Evolutionary conservation across 2,113 vertebrate genomes (phyloP).

Genomic region (Numida meleagris): DNA sequence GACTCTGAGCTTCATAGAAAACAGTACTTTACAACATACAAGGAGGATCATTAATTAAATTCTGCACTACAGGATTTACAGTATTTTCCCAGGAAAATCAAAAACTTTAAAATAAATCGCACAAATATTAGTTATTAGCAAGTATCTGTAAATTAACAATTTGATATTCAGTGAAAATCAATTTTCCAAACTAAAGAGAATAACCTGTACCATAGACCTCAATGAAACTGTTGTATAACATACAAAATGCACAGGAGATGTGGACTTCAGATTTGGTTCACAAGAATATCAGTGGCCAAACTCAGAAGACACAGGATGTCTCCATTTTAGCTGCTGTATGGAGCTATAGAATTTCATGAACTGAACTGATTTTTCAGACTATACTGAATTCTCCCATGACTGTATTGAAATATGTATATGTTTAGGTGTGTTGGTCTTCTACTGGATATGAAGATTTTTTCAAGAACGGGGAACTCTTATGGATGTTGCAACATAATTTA

Average conservation of each 20-base stretch:
- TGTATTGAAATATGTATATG: accelerated
- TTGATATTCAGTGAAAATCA: not conserved
- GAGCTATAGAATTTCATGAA: not conserved
- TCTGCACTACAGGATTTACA: not conserved
- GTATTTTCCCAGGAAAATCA: not conserved
- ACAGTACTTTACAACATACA: not conserved
- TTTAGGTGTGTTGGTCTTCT: not conserved
- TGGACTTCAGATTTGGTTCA: not conserved
- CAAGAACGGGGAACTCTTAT: not conserved
- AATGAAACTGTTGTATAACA: not conserved
- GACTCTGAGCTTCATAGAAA: constrained; percentile 25
- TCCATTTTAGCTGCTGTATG: not conserved
- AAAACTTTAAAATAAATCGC: not conserved
- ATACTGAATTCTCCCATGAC: not conserved
- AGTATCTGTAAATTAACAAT: not conserved
- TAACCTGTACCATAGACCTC: not conserved
- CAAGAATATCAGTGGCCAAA: not conserved
- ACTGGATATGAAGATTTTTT: not conserved
- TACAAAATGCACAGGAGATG: not conserved
- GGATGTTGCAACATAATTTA: not conserved
- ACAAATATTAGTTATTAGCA: not conserved
- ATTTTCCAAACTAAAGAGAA: not conserved
- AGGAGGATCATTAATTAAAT: constrained; percentile 17
- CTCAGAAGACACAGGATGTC: not conserved
- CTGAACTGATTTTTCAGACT: not conserved